A percentile compares a stretch with the other conserved stretches of the same genome.
Evolutionary conservation across 2,113 vertebrate genomes (phyloP).

Genomic region (Elachura formosa): DNA sequence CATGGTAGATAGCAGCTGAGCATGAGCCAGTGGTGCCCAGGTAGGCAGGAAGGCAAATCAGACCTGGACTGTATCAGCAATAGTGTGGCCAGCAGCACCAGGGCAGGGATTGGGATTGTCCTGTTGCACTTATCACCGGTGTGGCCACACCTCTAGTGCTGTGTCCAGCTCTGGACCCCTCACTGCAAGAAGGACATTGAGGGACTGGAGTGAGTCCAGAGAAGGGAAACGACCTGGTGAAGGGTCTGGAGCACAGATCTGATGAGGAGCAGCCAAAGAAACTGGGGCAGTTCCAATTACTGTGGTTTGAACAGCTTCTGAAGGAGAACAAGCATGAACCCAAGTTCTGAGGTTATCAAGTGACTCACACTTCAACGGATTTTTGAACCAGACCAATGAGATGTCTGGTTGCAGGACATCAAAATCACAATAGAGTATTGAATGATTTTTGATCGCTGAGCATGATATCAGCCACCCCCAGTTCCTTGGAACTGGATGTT

Average conservation of each 20-base stretch:
- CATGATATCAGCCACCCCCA: fast-evolving
- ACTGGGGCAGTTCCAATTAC: too few relatives aligned
- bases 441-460: neutral
- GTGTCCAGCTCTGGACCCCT: too few relatives aligned
- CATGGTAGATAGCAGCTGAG: neutral
- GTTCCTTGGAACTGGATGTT: fast-evolving
- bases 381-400: neutral
- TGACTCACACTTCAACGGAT: fast-evolving
- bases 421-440: fast-evolving
- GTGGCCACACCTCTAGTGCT: too few relatives aligned
- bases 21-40: neutral
- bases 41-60: neutral
- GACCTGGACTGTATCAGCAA: neutral
- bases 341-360: neutral
- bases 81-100: neutral
- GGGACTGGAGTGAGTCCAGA: neutral
- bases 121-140: too few relatives aligned
- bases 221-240: too few relatives aligned
- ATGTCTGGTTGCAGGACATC: neutral
- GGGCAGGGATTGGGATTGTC: fast-evolving
- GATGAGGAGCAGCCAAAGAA: fast-evolving
- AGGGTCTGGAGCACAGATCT: too few relatives aligned
- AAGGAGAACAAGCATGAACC: neutral
- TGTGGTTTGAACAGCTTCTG: neutral
- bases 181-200: neutral